Evolutionary conservation across 2,113 vertebrate genomes (phyloP), one percentile per base, ranked within the genome.

Genomic region (Paracanthobrama guichenoti): DNA sequence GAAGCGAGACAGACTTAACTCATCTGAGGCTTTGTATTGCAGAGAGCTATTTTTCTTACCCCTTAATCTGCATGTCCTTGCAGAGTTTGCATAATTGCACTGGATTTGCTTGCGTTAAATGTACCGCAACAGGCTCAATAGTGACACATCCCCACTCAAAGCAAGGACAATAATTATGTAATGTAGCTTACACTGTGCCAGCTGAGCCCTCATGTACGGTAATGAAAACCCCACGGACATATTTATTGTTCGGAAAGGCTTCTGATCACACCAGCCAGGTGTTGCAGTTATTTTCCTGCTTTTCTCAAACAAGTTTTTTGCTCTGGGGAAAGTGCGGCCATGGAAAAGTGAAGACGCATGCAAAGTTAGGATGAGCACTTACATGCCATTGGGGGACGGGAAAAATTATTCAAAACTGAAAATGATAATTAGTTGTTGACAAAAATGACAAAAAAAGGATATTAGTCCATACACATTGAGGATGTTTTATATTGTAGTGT

Each of bases 171-270:
- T 7, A 18, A 64, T 83, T 62, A 62, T 83, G 31, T 44, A 46
- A 39, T 46, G 44, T 84, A 69, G 66, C 66, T 69, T 69, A 28
- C 71, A 44, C 6, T 26, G 42, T 77, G 78, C 60, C 78, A 77
- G 86, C 80, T 76, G 82, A 59, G 73, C 66, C 74, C 67, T 82
- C 31, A 6, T 42, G 53, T 79, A 78, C 60, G 55, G 78, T 82
- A 87, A 87, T 82, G 66, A 82, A 85, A 84, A 87, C 59, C 60
- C 71, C 59, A 71, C 50, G 10, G 75, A 87, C 18, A 16, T 53
- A 62, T 78, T 87, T 84, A 87, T 82, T 84, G 64, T 83, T 72
- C 53, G 18, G 18, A 18, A 55, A 81, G 69, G 53, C 53, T 60
- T 60, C 86, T 82, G 82, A 87, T 84, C 53, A 35, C 78, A 82